Conservation (phyloP, 2,797 vertebrate species). For the Strix occidentalis region DNA sequence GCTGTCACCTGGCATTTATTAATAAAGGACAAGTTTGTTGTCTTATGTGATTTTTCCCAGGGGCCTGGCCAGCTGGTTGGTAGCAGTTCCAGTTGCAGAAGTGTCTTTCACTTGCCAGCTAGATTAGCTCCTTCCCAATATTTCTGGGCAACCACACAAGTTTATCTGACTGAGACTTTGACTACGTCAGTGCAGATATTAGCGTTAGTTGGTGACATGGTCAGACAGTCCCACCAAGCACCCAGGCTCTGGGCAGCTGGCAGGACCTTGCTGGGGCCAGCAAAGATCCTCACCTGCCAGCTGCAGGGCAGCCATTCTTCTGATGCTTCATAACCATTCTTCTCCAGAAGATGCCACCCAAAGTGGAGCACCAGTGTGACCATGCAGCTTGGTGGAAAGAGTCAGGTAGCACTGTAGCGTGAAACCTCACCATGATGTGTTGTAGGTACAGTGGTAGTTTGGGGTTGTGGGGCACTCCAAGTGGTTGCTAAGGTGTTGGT, state of each 20-base stretch:
- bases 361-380: fast-evolving
- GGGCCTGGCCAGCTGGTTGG: neutral
- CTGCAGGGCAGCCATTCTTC: neutral
- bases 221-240: neutral
- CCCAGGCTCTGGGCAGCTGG: neutral
- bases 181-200: neutral
- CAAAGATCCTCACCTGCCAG: neutral
- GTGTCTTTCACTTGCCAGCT: neutral
- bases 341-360: neutral
- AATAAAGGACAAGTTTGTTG: constrained; percentile 6
- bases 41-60: neutral
- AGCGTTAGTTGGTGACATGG: fast-evolving
- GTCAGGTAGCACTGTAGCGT: neutral
- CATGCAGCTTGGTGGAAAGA: neutral
- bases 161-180: neutral
- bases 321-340: neutral
- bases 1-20: neutral
- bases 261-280: neutral
- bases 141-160: neutral
- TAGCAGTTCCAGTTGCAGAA: neutral
- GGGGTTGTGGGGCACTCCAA: neutral
- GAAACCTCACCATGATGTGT: neutral
- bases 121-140: neutral
- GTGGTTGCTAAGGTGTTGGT: neutral
- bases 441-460: neutral